Percentiles rank a stretch among this genome's conserved stretches.
Evolutionary conservation across 1,140 invertebrate species (phyloP).

Genomic region (Tetragonula clypearis): DNA sequence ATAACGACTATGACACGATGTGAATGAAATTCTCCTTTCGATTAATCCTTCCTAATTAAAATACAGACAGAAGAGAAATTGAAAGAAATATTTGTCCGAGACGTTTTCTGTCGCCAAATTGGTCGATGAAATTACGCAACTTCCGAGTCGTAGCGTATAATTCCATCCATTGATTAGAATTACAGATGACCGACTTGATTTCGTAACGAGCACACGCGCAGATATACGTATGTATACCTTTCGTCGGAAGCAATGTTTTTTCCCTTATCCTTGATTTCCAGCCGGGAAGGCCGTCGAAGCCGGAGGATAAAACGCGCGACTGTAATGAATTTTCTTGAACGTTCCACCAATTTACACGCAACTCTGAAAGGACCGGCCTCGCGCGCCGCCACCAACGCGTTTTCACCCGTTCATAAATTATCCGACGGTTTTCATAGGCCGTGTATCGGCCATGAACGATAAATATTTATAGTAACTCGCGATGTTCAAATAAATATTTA

Average conservation of each 20-base stretch:
- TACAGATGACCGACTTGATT: background rate
- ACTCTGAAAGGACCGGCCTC: background rate
- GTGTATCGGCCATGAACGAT: constrained; percentile 30
- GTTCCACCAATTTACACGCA: constrained; percentile 33
- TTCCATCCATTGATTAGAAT: background rate
- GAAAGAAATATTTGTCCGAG: too few relatives aligned
- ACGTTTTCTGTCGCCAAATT: background rate
- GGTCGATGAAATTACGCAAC: background rate
- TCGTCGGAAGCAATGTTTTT: background rate
- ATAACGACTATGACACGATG: too few relatives aligned
- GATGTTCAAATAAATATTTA: constrained; percentile 54
- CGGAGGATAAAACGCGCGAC: background rate
- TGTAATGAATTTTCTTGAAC: constrained; percentile 29
- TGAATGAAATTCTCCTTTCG: too few relatives aligned
- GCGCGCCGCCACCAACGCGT: constrained; percentile 30
- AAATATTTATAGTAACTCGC: constrained; percentile 53
- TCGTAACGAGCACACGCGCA: background rate
- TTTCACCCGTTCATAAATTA: constrained; percentile 49
- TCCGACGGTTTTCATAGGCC: constrained; percentile 43
- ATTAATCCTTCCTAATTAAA: background rate
- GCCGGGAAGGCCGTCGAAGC: background rate
- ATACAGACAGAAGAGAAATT: background rate
- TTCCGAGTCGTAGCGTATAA: background rate
- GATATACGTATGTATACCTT: background rate
- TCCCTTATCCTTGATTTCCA: background rate